These are phyloP conservation scores for Parasteatoda lunata DNA, from an alignment of 2,888 invertebrate species.

Conservation along the genomic window DNA sequence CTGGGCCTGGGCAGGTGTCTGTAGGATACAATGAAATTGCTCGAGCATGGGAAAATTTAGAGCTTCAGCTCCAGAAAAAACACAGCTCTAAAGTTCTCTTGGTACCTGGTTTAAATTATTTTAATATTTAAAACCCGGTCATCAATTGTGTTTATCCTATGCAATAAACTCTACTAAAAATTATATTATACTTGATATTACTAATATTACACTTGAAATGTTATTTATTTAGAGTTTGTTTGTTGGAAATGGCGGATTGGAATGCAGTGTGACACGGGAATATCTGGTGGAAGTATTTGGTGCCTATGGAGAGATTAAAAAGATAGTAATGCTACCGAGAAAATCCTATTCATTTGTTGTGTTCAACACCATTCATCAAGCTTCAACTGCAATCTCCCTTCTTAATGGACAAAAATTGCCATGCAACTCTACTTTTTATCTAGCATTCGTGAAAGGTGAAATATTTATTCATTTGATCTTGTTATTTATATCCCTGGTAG, in stretches of 20 bases:
- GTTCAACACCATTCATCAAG: constrained; percentile 77
- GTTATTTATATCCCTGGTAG: constrained; percentile 58
- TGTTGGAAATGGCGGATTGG: constrained; percentile 90
- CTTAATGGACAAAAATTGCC: constrained; percentile 79
- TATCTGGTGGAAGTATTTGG: constrained; percentile 78
- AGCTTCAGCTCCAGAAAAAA: no score
- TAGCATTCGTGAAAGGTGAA: constrained; percentile 79
- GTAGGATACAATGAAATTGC: no score
- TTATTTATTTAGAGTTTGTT: no score
- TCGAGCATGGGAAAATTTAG: no score
- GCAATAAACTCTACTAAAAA: no score
- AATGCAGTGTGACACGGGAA: constrained; percentile 84
- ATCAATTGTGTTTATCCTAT: no score
- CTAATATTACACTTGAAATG: no score
- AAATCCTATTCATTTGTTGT: constrained; percentile 88
- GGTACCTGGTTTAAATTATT: no score
- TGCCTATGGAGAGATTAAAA: constrained; percentile 78
- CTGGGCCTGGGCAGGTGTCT: no score
- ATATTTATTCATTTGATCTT: constrained; percentile 67
- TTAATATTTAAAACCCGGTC: no score
- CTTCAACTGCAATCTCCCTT: constrained; percentile 78
- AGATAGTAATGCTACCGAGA: constrained; percentile 82
- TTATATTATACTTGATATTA: no score
- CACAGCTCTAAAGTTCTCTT: no score
- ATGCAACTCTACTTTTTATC: constrained; percentile 80